Base-by-base conservation (phyloP, 2,113 vertebrate genomes). In the Daboia siamensis region DNA sequence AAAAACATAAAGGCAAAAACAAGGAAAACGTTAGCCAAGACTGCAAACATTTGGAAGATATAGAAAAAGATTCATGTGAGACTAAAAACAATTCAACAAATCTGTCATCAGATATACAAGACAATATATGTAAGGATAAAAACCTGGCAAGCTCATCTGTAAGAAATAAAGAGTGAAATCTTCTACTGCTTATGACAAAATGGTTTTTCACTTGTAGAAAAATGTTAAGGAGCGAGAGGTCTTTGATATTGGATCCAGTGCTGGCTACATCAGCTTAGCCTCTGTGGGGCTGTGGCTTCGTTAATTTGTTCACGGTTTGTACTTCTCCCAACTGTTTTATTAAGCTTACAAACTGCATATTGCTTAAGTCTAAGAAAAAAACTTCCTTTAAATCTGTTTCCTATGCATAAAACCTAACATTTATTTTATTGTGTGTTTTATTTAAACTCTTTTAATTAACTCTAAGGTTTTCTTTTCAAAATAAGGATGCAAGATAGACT, bases 281-380 rank as follows among this genome's bases (percentile, higher is more conserved):
- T 92, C 94, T 61, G 87, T 94, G 95, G 89, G 33, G 87, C 87
- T 96, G 55, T 91, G 86, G 91, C 24, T 93, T 94, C 91, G 29
- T 94, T 96, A 96, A 96, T 94, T 69, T 94, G 26, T 95, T 96
- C 95, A 93, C 94, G 95, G 86, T 95, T 59, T 94, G 88, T 87
- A 92, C 87, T 86, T 96, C 96, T 93, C 9, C 80, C 93, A 69
- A 87, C 56, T 90, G 90, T 95, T 95, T 90, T 88, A 93, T 33
- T 55, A 39, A 92, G 21, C 87, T 95, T 96, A 88, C 94, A 95
- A 94, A 24, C 90, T 3, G 0, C 84, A 44, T 90, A n/a, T 94
- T 52, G 93, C 94, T 94, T 90, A 89, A 94, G 59, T 86, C 61
- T 39, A 64, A 51, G 80, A 91, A 93, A 44, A 21, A 1, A 2